Base-by-base conservation (phyloP, 2,888 invertebrate genomes). In the Morpho deidamia region DNA sequence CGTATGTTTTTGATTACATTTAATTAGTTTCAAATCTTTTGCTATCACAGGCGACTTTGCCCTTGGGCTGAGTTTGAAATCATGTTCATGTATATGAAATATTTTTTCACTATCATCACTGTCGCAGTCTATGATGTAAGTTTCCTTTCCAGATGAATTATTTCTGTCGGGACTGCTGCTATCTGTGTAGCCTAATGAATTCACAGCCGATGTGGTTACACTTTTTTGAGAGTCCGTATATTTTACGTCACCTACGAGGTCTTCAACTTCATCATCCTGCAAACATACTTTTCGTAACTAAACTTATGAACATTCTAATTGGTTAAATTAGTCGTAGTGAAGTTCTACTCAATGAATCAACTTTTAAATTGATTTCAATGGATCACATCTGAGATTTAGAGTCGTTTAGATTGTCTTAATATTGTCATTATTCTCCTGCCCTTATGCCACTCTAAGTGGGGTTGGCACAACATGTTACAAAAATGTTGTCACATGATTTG, bases 211-310 rank as follows among this genome's bases (percentile, higher is more conserved):
- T 52, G 78, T 76, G 70, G 81, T 74, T 63, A 87, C 72, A 73
- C 88, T 89, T 68, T 87, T 88, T 63, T 83, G 83, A 11, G 87
- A 88, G 47, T 86, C 81, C 60, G 85, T 80, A 55, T 71, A 80
- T 53, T 74, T 76, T 39, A 86, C 71, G 33, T 79, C 78, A 39
- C 80, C 80, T 7, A 83, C 72, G 40, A 78, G 67, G 53, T 84
- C 87, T 69, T 86, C 85, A 53, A 82, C 71, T 76, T 83, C 84
- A 56, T 81, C 78, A 51, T 85, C 82, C 87, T 87, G 14, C 11
- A 7, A 35, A 14, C 51, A 33, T 37, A 11, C 8, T 37, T 35
- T 11, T 40, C 5, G 23, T 23, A 23, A 23, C 23, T 23, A 23
- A 23, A 23, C 4, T 23, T 23, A 23, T 23, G 3, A 23, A n/a